Percentiles rank a stretch among this genome's conserved stretches.
Conservation (phyloP, 2,888 invertebrate genomes). For the Troides oblongomaculatus region DNA sequence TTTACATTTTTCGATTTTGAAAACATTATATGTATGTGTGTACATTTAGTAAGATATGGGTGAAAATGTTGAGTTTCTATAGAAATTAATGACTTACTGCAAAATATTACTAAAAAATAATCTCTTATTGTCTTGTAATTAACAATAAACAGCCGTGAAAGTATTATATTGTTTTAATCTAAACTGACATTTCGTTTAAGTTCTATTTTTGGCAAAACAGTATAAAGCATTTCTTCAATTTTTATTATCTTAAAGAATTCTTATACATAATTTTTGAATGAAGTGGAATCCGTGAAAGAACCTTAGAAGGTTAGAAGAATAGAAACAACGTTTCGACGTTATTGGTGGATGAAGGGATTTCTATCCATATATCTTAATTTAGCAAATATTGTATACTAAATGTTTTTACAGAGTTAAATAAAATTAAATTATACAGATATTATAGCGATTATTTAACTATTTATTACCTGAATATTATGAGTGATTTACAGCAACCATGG, state of each 20-base stretch:
- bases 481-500: too few relatives aligned
- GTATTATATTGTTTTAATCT: conserved; percentile 1
- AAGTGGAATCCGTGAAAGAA: not conserved
- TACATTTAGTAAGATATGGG: too few relatives aligned
- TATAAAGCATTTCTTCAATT: not conserved
- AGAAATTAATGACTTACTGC: not conserved
- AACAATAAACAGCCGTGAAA: not conserved
- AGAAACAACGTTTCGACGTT: conserved; percentile 6
- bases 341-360: not conserved
- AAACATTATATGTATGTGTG: too few relatives aligned
- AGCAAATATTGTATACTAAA: conserved; percentile 25
- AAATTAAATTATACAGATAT: not conserved
- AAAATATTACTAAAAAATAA: not conserved
- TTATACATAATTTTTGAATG: not conserved
- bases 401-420: conserved; percentile 13
- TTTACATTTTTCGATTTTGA: too few relatives aligned
- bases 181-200: not conserved
- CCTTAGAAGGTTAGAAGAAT: not conserved
- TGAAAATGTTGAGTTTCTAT: not conserved
- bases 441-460: too few relatives aligned
- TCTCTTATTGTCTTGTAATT: not conserved
- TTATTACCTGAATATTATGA: too few relatives aligned
- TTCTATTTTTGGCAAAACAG: not conserved
- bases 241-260: not conserved
- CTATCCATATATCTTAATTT: conserved; percentile 6